Evolutionary conservation across 2,113 vertebrate species (phyloP), one percentile per base, ranked within the genome.

Genomic region (Paradisaea rubra): DNA sequence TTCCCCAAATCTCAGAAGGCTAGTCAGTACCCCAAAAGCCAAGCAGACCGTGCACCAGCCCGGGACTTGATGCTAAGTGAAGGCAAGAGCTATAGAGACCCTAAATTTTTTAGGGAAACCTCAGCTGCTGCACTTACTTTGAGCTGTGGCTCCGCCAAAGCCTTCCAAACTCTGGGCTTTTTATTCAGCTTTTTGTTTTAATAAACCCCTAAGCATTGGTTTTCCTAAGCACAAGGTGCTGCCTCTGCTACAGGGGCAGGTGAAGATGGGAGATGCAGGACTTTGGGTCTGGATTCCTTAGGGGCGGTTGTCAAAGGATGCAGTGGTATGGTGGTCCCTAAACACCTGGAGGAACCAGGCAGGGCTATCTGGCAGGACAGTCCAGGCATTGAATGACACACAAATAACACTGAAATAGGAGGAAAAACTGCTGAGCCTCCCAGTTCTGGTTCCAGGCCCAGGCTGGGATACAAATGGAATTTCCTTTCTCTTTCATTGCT

Each of bases 201-300:
- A 61, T 33, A 33, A 72, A 39, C 8, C 28, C n/a, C 27, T 49
- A 57, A 70, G 6, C n/a, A 78, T 18, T 52, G 54, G 3, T 64
- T 89, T 91, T 60, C 28, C 45, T 10, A 37, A 49, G 31, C 30
- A 21, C 25, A 22, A 60, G 9, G 56, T 45, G 21, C 56, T 33
- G n/a, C 66, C 66, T 66, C 49, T 22, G 18, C 42, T 50, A 4
- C 5, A 25, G 68, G 35, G 9, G 17, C 23, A n/a, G 11, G 27
- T 22, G 25, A 49, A 30, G 70, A 23, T 23, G 59, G 23, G 12
- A 4, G 0, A n/a, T 30, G 63, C 0, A 1, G 24, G 74, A 35
- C 31, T 90, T 25, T 60, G 44, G 78, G 52, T 52, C 22, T 59
- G 66, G 39, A 72, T 61, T 37, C 35, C 57, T 4, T 2, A 42